phyloP scores from a whole-genome alignment of 1,140 invertebrate genomes.

The Drosophila nigrodunni region DNA sequence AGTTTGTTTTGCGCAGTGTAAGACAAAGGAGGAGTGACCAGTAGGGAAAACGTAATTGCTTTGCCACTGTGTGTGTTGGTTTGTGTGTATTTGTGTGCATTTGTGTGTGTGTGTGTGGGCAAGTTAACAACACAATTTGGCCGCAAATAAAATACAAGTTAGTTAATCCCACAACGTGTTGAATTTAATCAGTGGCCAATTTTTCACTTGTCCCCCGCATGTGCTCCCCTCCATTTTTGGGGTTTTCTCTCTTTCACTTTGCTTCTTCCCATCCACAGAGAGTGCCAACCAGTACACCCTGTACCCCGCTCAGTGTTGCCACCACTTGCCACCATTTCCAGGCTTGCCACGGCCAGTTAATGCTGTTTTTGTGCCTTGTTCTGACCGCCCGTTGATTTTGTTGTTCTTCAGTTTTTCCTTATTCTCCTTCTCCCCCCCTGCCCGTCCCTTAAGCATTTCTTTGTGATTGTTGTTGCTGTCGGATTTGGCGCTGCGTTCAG shows the following conservation, averaged over 20 bases:
- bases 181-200: conserved; percentile 83
- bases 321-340: background rate
- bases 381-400: conserved; percentile 42
- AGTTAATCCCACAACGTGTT: conserved; percentile 83
- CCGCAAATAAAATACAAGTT: conserved; percentile 81
- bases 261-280: background rate
- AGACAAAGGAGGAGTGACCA: background rate
- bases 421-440: background rate
- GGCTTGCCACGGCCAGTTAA: conserved; percentile 1
- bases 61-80: conserved; percentile 25
- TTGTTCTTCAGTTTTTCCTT: conserved; percentile 11
- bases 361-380: conserved; percentile 33
- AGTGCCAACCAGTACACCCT: background rate
- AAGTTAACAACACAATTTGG: conserved; percentile 82
- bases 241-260: background rate
- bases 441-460: background rate
- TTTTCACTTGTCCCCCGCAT: conserved; percentile 68
- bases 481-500: conserved; percentile 66
- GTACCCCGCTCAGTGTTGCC: background rate
- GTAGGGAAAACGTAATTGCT: conserved; percentile 62
- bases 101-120: conserved; percentile 9
- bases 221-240: conserved; percentile 15
- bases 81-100: conserved; percentile 1
- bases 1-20: too few species aligned
- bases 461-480: conserved; percentile 17